Evolutionary conservation across 2,888 invertebrate genomes (phyloP).

Genomic region (Conchocele bisecta): DNA sequence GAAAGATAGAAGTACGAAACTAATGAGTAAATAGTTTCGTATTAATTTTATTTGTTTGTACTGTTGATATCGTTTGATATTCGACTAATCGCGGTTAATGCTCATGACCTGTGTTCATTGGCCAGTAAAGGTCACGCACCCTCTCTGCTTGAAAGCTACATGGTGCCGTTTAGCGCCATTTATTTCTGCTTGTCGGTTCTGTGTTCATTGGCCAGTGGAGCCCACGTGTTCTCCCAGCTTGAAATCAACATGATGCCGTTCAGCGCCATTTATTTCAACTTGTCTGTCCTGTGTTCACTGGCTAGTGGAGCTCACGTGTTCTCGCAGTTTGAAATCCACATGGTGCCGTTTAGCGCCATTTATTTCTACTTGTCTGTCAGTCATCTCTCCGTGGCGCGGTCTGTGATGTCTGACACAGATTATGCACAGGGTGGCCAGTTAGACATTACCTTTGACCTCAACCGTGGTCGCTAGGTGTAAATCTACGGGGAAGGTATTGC

Average conservation of each 20-base stretch:
- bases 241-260: conserved; percentile 7
- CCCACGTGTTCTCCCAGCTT: conserved; percentile 5
- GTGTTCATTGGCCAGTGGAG: too few relatives aligned
- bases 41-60: too few relatives aligned
- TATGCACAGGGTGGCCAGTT: too few relatives aligned
- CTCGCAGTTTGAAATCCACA: conserved; percentile 20
- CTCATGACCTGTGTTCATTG: conserved; percentile 25
- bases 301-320: conserved; percentile 5
- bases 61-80: too few relatives aligned
- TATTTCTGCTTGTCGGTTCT: conserved; percentile 17
- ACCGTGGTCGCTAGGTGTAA: not conserved
- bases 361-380: conserved; percentile 19
- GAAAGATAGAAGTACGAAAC: too few relatives aligned
- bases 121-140: conserved; percentile 9
- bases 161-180: conserved; percentile 22
- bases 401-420: not conserved
- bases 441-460: too few relatives aligned
- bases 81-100: too few relatives aligned
- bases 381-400: conserved; percentile 8
- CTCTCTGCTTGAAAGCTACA: conserved; percentile 20
- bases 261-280: too few relatives aligned
- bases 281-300: conserved; percentile 20
- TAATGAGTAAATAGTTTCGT: too few relatives aligned
- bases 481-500: too few relatives aligned
- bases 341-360: conserved; percentile 22